Evolutionary conservation across 2,113 vertebrate species (phyloP), one percentile per base, ranked within the genome.

Genomic region (Oncorhynchus keta): DNA sequence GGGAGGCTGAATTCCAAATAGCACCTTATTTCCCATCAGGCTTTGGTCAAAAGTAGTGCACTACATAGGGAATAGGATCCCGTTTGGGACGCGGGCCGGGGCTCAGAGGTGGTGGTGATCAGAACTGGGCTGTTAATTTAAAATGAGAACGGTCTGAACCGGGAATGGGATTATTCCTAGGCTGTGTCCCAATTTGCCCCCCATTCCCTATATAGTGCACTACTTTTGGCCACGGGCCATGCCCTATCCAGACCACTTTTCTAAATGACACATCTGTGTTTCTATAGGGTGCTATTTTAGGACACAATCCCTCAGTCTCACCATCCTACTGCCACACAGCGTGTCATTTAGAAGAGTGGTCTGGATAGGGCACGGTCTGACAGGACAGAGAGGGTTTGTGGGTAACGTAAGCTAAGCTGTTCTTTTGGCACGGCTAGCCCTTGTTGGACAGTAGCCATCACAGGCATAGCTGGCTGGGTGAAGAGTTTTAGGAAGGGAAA

Each of bases 131-230:
- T 90, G 90, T 90, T 89, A 88, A 89, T 90, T 91, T 89, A 90
- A 81, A 87, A 85, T 75, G 88, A 89, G 49, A 55, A 18, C 59
- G 59, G 87, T 81, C 85, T 82, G 86, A 84, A 81, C 88, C 88
- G 87, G 86, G 83, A 84, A 84, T 89, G 87, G 91, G 84, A 87
- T 90, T 90, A 89, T 89, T 90, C 89, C 90, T 87, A 87, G 87
- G 12, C 0, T 5, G 2, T 14, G 16, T 16, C 4, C 13, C 49
- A 51, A 51, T 13, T 1, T 1, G 2, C 35, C 6, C 35, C 35
- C 35, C 8, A 35, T 35, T 35, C 35, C 6, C 49, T 13, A 51
- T 51, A 6, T 14, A 51, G 49, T 51, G 49, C 9, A 51, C 49
- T 51, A 6, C 14, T 51, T 35, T 35, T 35, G 6, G 7, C 35